Base-by-base conservation (phyloP, 2,797 vertebrate species). In the Pampus argenteus region DNA sequence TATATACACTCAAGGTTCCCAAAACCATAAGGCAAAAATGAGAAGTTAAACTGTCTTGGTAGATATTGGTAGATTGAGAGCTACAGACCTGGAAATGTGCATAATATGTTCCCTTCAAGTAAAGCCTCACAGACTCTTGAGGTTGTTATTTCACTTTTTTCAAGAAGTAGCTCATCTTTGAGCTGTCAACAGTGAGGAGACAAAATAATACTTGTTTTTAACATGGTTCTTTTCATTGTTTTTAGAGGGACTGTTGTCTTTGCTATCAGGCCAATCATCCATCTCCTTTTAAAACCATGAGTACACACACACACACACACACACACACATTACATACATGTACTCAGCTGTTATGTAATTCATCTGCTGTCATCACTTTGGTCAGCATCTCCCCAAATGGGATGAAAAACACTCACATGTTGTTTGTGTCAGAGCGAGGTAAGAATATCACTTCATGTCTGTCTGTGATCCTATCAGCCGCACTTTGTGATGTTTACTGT, bases 351-450 rank as follows among this genome's bases (percentile, higher is more conserved):
- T 74, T 71, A 78, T 65, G 75, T 86, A 42, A 78, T 71, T 78
- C 71, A 66, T 73, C 47, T 4, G 57, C 64, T 84, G 61, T 89
- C 83, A 83, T 57, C 79, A 49, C 71, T 58, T 22, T 45, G 38
- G 45, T 86, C 71, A 74, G 84, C 84, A 76, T 81, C 74, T 48
- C 69, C 76, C 69, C 29, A 78, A 79, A 81, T 51, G 47, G 49
- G 51, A 58, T 63, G 82, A 73, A 71, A 45, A 67, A 59, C 66
- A 29, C 29, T 11, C 42, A 49, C 36, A 74, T 75, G 71, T 74
- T 71, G 55, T 86, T 82, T 73, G 54, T 74, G 68, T 65, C 45
- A 15, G 44, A 69, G 17, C 5, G 40, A 74, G 75, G 44, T 85
- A 74, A 84, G 91, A 86, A 80, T 78, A 50, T 69, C 60, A 58